phyloP scores from a whole-genome alignment of 1,140 invertebrate species.

The Mesaphorura yosii region DNA sequence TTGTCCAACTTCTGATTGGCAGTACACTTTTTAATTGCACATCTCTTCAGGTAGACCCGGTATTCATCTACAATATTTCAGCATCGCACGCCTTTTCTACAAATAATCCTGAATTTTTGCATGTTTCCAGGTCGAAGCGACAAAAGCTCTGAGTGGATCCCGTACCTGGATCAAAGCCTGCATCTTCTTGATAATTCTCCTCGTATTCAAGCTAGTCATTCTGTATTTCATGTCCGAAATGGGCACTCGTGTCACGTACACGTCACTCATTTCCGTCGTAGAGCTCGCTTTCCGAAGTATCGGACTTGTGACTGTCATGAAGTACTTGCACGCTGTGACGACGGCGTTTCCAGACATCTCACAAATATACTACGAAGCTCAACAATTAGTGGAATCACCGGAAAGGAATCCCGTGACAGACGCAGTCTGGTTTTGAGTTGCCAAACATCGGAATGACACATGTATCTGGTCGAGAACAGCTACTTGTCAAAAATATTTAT shows the following conservation, averaged over 20 bases:
- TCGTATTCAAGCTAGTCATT: constrained; percentile 4
- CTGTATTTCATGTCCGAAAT: constrained; percentile 9
- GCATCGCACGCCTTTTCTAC: too few species aligned
- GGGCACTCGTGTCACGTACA: not conserved
- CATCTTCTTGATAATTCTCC: constrained; percentile 4
- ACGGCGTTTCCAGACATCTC: constrained; percentile 4
- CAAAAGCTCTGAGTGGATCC: not conserved
- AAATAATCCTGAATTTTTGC: too few species aligned
- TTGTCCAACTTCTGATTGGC: constrained; percentile 1
- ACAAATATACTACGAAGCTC: constrained; percentile 3
- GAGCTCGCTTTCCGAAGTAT: not conserved
- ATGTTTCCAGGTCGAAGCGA: constrained; percentile 3
- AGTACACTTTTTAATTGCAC: not conserved
- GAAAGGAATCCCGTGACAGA: constrained; percentile 3
- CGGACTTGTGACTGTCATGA: not conserved
- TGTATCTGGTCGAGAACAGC: too few species aligned
- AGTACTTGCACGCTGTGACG: not conserved
- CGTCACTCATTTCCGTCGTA: not conserved
- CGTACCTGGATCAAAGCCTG: constrained; percentile 5
- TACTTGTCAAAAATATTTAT: too few species aligned
- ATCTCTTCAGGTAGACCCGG: not conserved
- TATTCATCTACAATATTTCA: too few species aligned
- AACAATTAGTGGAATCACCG: constrained; percentile 3
- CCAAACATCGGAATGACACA: too few species aligned
- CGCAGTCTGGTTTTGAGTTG: constrained; percentile 10